These are phyloP conservation scores for Nezara viridula DNA, from an alignment of 2,888 invertebrate genomes.

Conservation along the genomic window DNA sequence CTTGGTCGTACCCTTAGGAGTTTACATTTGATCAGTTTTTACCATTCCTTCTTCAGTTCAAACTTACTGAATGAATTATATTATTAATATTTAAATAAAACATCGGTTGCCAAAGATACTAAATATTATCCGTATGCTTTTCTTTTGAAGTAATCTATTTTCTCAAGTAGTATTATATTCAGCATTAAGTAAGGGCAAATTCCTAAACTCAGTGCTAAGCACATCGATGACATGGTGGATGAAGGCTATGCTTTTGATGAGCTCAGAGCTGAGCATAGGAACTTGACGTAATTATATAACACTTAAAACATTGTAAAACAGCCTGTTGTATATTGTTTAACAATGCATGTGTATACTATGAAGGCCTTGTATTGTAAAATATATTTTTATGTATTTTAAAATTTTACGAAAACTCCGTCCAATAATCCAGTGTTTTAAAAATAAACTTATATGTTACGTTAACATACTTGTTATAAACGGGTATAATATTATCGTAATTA, in stretches of 20 bases:
- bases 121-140: background rate
- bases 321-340: conserved; percentile 13
- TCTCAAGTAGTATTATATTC: conserved; percentile 24
- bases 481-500: background rate
- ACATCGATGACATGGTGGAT: too few relatives aligned
- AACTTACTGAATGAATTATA: background rate
- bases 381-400: background rate
- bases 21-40: background rate
- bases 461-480: background rate
- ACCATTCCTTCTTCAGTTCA: background rate
- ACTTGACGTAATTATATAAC: conserved; percentile 21
- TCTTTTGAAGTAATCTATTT: background rate
- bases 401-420: background rate
- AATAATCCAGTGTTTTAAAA: background rate
- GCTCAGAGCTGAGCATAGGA: too few relatives aligned
- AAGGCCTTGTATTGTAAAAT: background rate
- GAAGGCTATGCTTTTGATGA: too few relatives aligned
- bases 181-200: conserved; percentile 34
- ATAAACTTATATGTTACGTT: background rate
- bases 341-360: conserved; percentile 11
- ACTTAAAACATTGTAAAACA: background rate
- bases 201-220: too few relatives aligned
- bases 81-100: background rate
- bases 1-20: too few relatives aligned
- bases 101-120: background rate